These are phyloP conservation scores for Scaptomyza tumidula DNA, from an alignment of 2,888 invertebrate genomes.

Conservation along the genomic window DNA sequence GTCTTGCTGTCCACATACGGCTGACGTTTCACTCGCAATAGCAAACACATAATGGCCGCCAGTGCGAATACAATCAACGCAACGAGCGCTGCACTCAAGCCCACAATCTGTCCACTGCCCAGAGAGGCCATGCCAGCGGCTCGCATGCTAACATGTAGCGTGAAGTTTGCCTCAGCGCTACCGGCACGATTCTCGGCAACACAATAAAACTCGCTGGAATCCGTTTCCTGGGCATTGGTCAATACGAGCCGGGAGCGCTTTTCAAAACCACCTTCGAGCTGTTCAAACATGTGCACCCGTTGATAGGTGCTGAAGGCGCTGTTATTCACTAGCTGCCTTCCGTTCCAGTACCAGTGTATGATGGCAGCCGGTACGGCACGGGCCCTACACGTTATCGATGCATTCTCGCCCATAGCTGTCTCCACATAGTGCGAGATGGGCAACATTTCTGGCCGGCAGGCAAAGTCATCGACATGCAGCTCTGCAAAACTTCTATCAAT, in stretches of 20 bases:
- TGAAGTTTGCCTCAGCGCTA: slow-evolving; percentile 94
- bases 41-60: slow-evolving; percentile 89
- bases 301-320: slow-evolving; percentile 92
- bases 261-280: slow-evolving; percentile 86
- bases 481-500: slow-evolving; percentile 91
- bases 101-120: slow-evolving; percentile 93
- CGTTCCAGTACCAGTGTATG: slow-evolving; percentile 95
- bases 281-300: slow-evolving; percentile 90
- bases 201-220: slow-evolving; percentile 94
- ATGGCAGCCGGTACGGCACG: slow-evolving; percentile 92
- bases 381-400: slow-evolving; percentile 92
- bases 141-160: slow-evolving; percentile 91
- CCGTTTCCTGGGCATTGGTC: slow-evolving; percentile 93
- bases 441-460: slow-evolving; percentile 92
- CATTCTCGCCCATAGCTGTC: slow-evolving; percentile 92
- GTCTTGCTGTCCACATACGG: slow-evolving; percentile 91
- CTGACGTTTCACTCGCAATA: slow-evolving; percentile 90
- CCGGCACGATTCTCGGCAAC: slow-evolving; percentile 96
- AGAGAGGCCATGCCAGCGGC: slow-evolving; percentile 92
- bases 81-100: slow-evolving; percentile 92
- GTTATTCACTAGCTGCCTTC: slow-evolving; percentile 90
- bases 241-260: slow-evolving; percentile 91
- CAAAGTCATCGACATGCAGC: slow-evolving; percentile 92
- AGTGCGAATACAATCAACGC: slow-evolving; percentile 91
- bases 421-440: slow-evolving; percentile 91